A percentile compares a stretch with the other conserved stretches of the same genome.
Evolutionary conservation across 2,113 vertebrate species (phyloP).

Genomic region (Chaenocephalus aceratus): DNA sequence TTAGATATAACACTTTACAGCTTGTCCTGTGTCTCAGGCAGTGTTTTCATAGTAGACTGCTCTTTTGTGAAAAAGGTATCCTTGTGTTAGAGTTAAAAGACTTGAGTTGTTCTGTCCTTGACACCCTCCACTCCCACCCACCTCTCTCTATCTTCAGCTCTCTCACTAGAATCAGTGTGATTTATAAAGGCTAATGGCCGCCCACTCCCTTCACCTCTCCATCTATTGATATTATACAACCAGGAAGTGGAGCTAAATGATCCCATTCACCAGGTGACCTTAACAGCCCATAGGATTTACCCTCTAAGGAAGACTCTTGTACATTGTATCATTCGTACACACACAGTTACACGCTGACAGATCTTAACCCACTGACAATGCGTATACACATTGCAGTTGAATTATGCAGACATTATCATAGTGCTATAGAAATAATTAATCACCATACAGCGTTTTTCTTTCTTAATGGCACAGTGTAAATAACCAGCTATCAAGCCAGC

Average conservation of each 20-base stretch:
- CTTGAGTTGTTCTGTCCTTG: constrained; percentile 41
- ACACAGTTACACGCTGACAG: constrained; percentile 1
- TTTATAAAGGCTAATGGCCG: constrained; percentile 62
- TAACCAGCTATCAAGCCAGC: constrained; percentile 3
- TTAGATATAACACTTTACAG: constrained; percentile 1
- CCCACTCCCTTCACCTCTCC: constrained; percentile 59
- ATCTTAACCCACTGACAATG: constrained; percentile 12
- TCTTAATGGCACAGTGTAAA: not conserved
- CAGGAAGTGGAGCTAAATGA: constrained; percentile 75
- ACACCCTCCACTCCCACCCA: constrained; percentile 25
- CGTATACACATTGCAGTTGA: constrained; percentile 13
- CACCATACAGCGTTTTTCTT: not conserved
- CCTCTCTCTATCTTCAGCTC: constrained; percentile 19
- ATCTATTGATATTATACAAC: constrained; percentile 68
- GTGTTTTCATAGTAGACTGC: constrained; percentile 1
- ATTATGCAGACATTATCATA: constrained; percentile 26
- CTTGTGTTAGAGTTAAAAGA: constrained; percentile 21
- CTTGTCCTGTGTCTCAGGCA: not conserved
- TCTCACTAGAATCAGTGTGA: constrained; percentile 50
- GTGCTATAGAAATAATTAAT: constrained; percentile 34
- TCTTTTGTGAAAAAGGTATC: not conserved
- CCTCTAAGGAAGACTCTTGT: constrained; percentile 30
- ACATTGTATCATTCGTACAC: constrained; percentile 13
- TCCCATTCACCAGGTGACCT: constrained; percentile 64
- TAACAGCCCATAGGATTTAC: constrained; percentile 66